Conservation (phyloP, 2,113 vertebrate genomes). For the Sebastes fasciatus region DNA sequence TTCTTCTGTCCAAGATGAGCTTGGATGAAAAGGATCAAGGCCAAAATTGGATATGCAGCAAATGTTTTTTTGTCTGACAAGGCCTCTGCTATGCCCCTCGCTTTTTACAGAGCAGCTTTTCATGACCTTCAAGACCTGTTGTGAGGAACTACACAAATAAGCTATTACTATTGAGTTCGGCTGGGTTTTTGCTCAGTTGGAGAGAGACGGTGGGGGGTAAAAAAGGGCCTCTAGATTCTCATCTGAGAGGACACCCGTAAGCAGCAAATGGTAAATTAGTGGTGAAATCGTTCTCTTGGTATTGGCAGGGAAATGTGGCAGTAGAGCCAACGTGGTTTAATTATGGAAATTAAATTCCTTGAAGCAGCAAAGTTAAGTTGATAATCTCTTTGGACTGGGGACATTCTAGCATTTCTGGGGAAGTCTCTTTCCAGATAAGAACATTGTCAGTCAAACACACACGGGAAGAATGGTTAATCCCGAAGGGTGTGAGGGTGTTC, state of each 20-base stretch:
- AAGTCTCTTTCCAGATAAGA: constrained; percentile 77
- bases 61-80: constrained; percentile 49
- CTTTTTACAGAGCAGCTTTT: constrained; percentile 23
- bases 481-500: constrained; percentile 62
- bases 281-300: constrained; percentile 77
- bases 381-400: constrained; percentile 82
- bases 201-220: constrained; percentile 1
- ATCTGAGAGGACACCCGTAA: constrained; percentile 66
- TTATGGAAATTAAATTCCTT: constrained; percentile 84
- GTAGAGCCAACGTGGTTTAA: constrained; percentile 77
- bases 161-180: constrained; percentile 30
- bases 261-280: constrained; percentile 75
- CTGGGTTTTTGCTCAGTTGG: constrained; percentile 25
- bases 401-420: constrained; percentile 76
- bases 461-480: constrained; percentile 68
- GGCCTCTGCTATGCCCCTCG: constrained; percentile 9
- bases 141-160: constrained; percentile 45
- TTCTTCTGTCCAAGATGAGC: constrained; percentile 18
- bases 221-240: constrained; percentile 31
- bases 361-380: constrained; percentile 82
- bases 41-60: not conserved
- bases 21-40: constrained; percentile 35
- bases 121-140: constrained; percentile 52
- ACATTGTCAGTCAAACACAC: constrained; percentile 70
- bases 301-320: constrained; percentile 64